Conservation (phyloP, 2,113 vertebrate species). For the Nothobranchius furzeri region DNA sequence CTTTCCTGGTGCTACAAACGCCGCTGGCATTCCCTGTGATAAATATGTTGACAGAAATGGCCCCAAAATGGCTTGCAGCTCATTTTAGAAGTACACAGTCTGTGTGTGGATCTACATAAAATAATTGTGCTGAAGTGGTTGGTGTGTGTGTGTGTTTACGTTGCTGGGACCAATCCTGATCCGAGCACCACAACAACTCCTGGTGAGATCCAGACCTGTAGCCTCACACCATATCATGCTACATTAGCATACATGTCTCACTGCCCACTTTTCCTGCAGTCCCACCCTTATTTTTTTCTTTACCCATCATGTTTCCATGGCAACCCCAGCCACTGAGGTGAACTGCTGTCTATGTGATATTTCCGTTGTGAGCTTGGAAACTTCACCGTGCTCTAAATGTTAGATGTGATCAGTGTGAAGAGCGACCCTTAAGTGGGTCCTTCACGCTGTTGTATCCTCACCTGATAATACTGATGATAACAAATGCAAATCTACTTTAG, state of each 20-base stretch:
- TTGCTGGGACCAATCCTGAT: too few relatives aligned
- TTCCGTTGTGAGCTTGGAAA: conserved; percentile 49
- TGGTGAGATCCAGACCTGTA: conserved; percentile 25
- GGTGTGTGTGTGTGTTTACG: too few relatives aligned
- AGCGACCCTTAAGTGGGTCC: conserved; percentile 2
- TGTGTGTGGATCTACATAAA: too few relatives aligned
- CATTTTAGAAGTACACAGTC: too few relatives aligned
- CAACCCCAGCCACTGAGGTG: conserved; percentile 73
- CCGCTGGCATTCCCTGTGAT: neutral
- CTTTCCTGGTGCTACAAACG: neutral
- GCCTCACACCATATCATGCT: conserved; percentile 48
- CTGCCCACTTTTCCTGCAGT: conserved; percentile 64
- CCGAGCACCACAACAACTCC: too few relatives aligned
- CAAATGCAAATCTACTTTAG: conserved; percentile 3
- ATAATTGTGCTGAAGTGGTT: too few relatives aligned
- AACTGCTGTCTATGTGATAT: conserved; percentile 60
- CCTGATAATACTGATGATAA: neutral
- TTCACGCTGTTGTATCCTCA: conserved; percentile 18
- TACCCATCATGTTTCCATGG: conserved; percentile 77
- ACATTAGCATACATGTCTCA: conserved; percentile 63
- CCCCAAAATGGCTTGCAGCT: neutral
- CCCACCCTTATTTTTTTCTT: conserved; percentile 43
- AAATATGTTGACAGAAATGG: neutral
- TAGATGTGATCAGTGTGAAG: conserved; percentile 29
- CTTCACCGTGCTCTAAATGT: conserved; percentile 39